Base-by-base conservation (phyloP, 2,888 invertebrate genomes). In the Hypselothyrea guttata region DNA sequence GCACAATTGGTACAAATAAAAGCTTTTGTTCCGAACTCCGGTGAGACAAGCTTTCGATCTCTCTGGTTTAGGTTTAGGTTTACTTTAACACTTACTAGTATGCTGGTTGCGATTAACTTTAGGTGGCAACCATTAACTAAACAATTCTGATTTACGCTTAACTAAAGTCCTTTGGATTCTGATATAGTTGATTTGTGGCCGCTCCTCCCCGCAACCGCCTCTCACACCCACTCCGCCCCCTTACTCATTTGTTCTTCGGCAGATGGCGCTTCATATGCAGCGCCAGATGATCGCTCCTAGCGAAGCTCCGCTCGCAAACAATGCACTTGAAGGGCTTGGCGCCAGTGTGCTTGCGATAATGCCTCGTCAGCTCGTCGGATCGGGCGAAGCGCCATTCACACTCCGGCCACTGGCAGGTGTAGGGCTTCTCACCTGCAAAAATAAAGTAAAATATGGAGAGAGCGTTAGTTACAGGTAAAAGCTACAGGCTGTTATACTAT, bases 351-450 rank as follows among this genome's bases (percentile, higher is more conserved):
- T 98, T 98, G 87, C 98, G 94, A 91, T 97, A 98, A 90, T 98
- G 98, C 79, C 98, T 94, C 59, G 98, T 98, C 89, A 98, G 91
- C 91, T 98, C 98, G 91, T 98, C 98, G 40, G 97, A 97, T 62
- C 98, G 93, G 55, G 98, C 98, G 90, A 98, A 98, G 87, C 98
- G 93, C 98, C 98, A 98, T 89, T 97, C 97, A 91, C 98, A 98
- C 88, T 98, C 98, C 42, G 97, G 97, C 98, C 98, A 98, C 89
- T 97, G 97, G 91, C 98, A 98, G 88, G 97, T 96, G 91, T 98
- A 98, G 72, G 98, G 98, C 91, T 98, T 98, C 91, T 98, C 98
- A 82, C 98, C 98, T 97, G 92, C n/a, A n/a, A n/a, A n/a, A n/a
- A n/a, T n/a, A n/a, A n/a, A n/a, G n/a, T n/a, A n/a, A n/a, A n/a